Evolutionary conservation across 1,140 invertebrate genomes (phyloP), one percentile per base, ranked within the genome.

Genomic region (Pachypeltis micranthus): DNA sequence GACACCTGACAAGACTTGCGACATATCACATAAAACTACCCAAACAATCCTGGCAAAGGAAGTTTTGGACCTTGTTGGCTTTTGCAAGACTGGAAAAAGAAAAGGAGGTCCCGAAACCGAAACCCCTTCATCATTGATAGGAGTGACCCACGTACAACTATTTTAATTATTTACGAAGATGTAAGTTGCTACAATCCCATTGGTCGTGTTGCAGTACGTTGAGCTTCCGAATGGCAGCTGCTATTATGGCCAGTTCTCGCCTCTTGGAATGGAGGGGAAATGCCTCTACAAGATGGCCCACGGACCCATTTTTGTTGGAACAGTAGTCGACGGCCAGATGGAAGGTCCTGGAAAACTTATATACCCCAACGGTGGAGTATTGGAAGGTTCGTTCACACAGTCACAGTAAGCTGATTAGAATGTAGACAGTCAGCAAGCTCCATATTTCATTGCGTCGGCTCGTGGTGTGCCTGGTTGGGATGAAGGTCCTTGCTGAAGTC

Each of bases 271-370:
- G 26, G 55, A 57, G 12, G 55, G 55, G 12, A 26, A 26, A 23
- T 25, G 55, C 12, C 23, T 25, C 26, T 57, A 57, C 27, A 26
- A 57, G 26, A 57, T 57, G 55, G 23, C 25, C 12, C 55, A 57
- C 27, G 64, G 60, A 19, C 39, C 64, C 16, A 25, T 62, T 4
- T 65, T 57, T 16, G 55, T 56, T 19, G 64, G 64, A 4, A 29
- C 28, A 19, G 54, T 65, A 4, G 25, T 58, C 21, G 47, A 62
- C 55, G 64, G 64, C 1, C 24, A 58, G 21, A 62, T 62, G 55
- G 60, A 65, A 23, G 64, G 64, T 12, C 2, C 10, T 2, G 64
- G 64, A 1, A 27, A 24, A 19, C 26, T 62, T 2, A 29, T 57
- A 24, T 62, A 59, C 27, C 27, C 61, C 12, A 62, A 55, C 4